These are phyloP conservation scores for Pandemis corylana DNA, from an alignment of 2,888 invertebrate genomes.

Conservation along the genomic window DNA sequence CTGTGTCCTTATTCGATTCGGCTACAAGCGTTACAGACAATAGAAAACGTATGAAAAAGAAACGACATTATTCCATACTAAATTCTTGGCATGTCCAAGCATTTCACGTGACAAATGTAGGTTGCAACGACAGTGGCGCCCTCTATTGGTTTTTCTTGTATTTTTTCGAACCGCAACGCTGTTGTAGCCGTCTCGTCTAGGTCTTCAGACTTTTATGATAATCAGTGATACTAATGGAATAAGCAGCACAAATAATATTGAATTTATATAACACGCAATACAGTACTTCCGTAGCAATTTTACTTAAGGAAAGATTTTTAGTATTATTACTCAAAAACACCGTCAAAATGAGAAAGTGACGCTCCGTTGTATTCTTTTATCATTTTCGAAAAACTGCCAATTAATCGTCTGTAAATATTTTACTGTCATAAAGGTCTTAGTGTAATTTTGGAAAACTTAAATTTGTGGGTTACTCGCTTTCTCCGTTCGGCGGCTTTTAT, in stretches of 20 bases:
- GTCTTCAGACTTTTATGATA: constrained; percentile 7
- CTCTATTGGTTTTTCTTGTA: too few species aligned
- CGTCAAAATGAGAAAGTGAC: constrained; percentile 35
- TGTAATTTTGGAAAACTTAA: constrained; percentile 7
- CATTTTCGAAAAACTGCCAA: constrained; percentile 18
- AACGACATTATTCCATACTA: too few species aligned
- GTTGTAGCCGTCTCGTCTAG: neutral
- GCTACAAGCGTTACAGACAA: neutral
- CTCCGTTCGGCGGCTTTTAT: constrained; percentile 48
- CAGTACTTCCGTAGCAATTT: constrained; percentile 29
- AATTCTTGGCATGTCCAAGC: too few species aligned
- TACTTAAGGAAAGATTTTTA: constrained; percentile 18
- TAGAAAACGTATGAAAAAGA: too few species aligned
- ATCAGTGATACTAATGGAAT: constrained; percentile 34
- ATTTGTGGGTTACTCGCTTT: constrained; percentile 46
- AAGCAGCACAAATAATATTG: constrained; percentile 34
- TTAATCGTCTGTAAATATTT: constrained; percentile 17
- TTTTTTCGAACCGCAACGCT: neutral
- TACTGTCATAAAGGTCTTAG: constrained; percentile 1
- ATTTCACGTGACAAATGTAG: too few species aligned
- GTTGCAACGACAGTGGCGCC: too few species aligned
- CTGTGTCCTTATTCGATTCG: neutral
- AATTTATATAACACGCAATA: constrained; percentile 30
- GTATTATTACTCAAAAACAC: constrained; percentile 23
- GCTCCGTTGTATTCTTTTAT: neutral